phyloP scores from a whole-genome alignment of 2,888 invertebrate species.

The Congeria kusceri region DNA sequence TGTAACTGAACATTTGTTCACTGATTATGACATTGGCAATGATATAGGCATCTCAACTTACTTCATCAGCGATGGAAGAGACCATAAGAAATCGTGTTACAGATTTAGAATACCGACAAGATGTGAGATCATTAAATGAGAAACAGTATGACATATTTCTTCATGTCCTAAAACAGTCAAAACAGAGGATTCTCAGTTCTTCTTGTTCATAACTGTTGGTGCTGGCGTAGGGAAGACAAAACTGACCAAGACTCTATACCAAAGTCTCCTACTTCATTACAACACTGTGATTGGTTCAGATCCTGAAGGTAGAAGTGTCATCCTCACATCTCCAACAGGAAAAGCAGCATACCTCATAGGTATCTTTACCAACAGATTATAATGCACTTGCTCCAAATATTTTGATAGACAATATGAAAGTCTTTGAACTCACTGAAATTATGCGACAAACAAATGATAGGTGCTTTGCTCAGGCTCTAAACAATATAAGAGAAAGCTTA shows the following conservation, averaged over 20 bases:
- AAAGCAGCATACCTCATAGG: conserved; percentile 53
- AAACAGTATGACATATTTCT: conserved; percentile 30
- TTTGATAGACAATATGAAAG: conserved; percentile 13
- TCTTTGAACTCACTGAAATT: conserved; percentile 27
- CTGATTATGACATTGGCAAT: conserved; percentile 27
- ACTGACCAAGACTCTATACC: conserved; percentile 60
- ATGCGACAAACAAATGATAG: conserved; percentile 25
- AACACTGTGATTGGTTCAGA: conserved; percentile 12
- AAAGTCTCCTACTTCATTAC: conserved; percentile 43
- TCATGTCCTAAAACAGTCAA: conserved; percentile 33
- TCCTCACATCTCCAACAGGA: conserved; percentile 54
- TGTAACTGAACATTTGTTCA: conserved; percentile 8
- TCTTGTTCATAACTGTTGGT: conserved; percentile 61
- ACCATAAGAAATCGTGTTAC: conserved; percentile 30
- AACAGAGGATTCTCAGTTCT: conserved; percentile 3
- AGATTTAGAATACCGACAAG: conserved; percentile 32
- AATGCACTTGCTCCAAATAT: conserved; percentile 10
- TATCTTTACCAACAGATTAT: neutral
- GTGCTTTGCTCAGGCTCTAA: conserved; percentile 24
- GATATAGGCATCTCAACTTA: conserved; percentile 16
- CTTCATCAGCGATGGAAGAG: conserved; percentile 15
- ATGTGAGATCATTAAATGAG: conserved; percentile 21
- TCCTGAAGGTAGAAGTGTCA: conserved; percentile 13
- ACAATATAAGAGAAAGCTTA: conserved; percentile 28
- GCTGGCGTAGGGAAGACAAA: conserved; percentile 69